Conservation (phyloP, 2,888 invertebrate species). For the Anoplius nigerrimus region DNA sequence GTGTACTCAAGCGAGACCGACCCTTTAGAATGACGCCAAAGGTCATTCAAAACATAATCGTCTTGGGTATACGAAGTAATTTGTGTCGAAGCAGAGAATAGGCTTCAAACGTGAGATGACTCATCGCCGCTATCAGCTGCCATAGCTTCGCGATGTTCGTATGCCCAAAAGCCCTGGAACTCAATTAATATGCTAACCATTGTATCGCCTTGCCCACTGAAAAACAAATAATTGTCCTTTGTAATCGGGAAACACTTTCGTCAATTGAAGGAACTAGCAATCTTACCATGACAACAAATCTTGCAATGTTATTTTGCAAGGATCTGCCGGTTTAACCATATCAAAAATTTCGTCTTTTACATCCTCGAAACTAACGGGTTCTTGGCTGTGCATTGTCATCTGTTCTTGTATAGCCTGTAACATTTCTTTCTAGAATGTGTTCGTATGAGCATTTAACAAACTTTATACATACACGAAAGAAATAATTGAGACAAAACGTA, state of each 20-base stretch:
- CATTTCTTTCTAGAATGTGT: slow-evolving; percentile 24
- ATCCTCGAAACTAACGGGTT: slow-evolving; percentile 93
- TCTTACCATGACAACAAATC: slow-evolving; percentile 86
- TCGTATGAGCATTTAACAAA: background rate
- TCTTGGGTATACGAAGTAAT: background rate
- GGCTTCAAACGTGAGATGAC: slow-evolving; percentile 68
- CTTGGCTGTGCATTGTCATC: slow-evolving; percentile 91
- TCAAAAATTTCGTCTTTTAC: slow-evolving; percentile 98
- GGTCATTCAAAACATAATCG: background rate
- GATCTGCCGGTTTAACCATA: slow-evolving; percentile 94
- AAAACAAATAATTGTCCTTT: too few relatives aligned
- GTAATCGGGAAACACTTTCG: too few relatives aligned
- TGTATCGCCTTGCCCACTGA: slow-evolving; percentile 94
- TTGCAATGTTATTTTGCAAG: slow-evolving; percentile 88
- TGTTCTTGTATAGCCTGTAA: slow-evolving; percentile 92
- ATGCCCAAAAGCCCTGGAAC: slow-evolving; percentile 97
- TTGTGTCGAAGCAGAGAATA: background rate
- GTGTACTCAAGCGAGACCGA: background rate
- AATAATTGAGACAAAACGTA: slow-evolving; percentile 93
- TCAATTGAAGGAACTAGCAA: slow-evolving; percentile 9
- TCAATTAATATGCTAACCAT: slow-evolving; percentile 96
- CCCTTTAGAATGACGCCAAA: background rate
- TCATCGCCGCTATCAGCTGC: slow-evolving; percentile 79
- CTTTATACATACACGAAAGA: slow-evolving; percentile 83
- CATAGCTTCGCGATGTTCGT: slow-evolving; percentile 93